phyloP scores from a whole-genome alignment of 92 coral and sea anemone species.

The Phymanthus crucifer region DNA sequence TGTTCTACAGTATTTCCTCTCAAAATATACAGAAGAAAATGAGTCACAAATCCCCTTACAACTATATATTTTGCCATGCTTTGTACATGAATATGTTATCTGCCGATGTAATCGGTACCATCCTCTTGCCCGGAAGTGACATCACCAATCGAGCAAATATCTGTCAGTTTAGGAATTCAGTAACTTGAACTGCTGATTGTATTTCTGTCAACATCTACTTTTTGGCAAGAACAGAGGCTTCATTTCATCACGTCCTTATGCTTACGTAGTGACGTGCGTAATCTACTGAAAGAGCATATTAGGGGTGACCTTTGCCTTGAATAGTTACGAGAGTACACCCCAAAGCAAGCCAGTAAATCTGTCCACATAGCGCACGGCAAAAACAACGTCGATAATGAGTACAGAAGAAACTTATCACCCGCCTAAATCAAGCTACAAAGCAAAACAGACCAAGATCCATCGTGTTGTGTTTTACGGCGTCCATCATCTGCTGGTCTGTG shows the following conservation, averaged over 20 bases:
- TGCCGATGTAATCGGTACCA: neutral
- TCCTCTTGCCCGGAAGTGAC: conserved; percentile 24
- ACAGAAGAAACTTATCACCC: conserved; percentile 4
- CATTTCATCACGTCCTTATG: neutral
- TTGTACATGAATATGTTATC: neutral
- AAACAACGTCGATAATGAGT: neutral
- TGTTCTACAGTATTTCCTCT: too few relatives aligned
- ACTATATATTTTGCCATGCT: neutral
- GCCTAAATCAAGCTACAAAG: conserved; percentile 28
- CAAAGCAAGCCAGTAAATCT: neutral
- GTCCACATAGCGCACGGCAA: neutral
- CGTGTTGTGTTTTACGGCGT: conserved; percentile 34
- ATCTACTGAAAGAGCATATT: neutral
- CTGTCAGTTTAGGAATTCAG: conserved; percentile 17
- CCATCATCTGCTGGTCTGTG: conserved; percentile 55
- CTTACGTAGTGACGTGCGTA: neutral
- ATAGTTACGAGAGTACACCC: neutral
- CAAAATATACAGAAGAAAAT: neutral
- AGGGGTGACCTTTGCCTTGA: neutral
- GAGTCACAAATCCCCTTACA: neutral
- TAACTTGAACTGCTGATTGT: neutral
- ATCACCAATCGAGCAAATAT: neutral
- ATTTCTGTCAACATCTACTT: conserved; percentile 10
- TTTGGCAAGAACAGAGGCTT: neutral
- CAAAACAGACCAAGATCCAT: neutral